Evolutionary conservation across 1,140 invertebrate genomes (phyloP).

Genomic region (Hormaphis cornu): DNA sequence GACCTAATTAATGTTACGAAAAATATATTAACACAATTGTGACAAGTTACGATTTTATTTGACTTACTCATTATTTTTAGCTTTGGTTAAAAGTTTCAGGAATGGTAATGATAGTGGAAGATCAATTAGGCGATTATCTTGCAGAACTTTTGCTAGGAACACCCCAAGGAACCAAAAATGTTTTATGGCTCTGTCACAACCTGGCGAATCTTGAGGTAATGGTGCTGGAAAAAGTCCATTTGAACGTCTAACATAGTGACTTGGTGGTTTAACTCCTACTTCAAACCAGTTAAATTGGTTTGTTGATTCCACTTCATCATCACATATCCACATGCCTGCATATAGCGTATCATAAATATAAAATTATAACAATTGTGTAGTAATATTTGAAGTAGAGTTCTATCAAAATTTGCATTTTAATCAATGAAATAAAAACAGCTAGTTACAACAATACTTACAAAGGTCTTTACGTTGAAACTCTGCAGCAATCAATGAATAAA

Average conservation of each 20-base stretch:
- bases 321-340: conserved; percentile 77
- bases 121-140: conserved; percentile 94
- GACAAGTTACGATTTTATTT: not conserved
- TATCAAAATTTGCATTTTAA: no score
- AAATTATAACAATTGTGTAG: not conserved
- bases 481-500: conserved; percentile 91
- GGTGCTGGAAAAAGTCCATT: conserved; percentile 92
- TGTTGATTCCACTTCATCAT: conserved; percentile 53
- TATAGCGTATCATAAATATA: not conserved
- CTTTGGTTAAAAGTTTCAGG: conserved; percentile 69
- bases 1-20: conserved; percentile 39
- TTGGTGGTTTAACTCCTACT: conserved; percentile 62
- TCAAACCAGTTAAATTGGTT: conserved; percentile 41
- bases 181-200: conserved; percentile 67
- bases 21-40: not conserved
- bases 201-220: conserved; percentile 67
- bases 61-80: conserved; percentile 25
- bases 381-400: not conserved
- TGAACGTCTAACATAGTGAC: conserved; percentile 80
- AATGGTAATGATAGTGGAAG: conserved; percentile 89
- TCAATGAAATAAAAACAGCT: no score
- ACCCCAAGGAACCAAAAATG: conserved; percentile 90
- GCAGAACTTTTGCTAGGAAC: conserved; percentile 91
- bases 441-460: conserved; percentile 39
- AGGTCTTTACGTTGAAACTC: conserved; percentile 88